A percentile compares a stretch with the other conserved stretches of the same genome.
phyloP scores from a whole-genome alignment of 2,113 vertebrate species.

The Pleuronectes platessa region DNA sequence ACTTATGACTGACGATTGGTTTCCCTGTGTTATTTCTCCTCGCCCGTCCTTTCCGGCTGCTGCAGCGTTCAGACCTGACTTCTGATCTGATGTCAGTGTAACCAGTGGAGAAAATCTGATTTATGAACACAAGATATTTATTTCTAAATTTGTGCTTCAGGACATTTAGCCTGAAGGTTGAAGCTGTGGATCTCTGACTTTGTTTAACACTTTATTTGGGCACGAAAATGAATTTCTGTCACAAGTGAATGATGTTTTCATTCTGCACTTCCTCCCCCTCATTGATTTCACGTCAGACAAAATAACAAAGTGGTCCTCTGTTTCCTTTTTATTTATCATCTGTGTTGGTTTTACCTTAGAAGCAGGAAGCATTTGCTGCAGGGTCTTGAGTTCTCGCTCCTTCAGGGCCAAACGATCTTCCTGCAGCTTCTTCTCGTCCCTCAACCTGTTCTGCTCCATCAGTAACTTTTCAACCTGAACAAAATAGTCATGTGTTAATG shows the following conservation, averaged over 20 bases:
- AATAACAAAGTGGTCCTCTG: background rate
- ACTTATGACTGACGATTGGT: conserved; percentile 8
- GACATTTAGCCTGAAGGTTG: background rate
- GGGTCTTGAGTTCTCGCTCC: conserved; percentile 36
- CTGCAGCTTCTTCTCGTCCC: conserved; percentile 57
- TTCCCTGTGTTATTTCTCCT: conserved; percentile 51
- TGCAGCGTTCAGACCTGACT: conserved; percentile 14
- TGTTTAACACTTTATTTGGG: too few relatives aligned
- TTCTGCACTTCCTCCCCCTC: background rate
- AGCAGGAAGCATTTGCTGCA: conserved; percentile 19
- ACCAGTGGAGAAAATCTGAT: background rate
- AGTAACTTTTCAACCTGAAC: conserved; percentile 74
- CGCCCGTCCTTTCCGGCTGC: conserved; percentile 57
- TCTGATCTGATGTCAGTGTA: background rate
- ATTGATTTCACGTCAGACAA: background rate
- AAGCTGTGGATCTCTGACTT: too few relatives aligned
- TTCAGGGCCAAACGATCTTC: conserved; percentile 49
- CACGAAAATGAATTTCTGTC: too few relatives aligned
- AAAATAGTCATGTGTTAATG: background rate
- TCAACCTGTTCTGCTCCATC: conserved; percentile 68
- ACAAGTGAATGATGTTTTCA: too few relatives aligned
- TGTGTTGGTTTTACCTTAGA: conserved; percentile 63
- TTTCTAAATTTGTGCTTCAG: background rate
- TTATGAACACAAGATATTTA: background rate
- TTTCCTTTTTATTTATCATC: background rate